Base-by-base conservation (phyloP, 2,797 vertebrate genomes). In the Lacerta bilineata region DNA sequence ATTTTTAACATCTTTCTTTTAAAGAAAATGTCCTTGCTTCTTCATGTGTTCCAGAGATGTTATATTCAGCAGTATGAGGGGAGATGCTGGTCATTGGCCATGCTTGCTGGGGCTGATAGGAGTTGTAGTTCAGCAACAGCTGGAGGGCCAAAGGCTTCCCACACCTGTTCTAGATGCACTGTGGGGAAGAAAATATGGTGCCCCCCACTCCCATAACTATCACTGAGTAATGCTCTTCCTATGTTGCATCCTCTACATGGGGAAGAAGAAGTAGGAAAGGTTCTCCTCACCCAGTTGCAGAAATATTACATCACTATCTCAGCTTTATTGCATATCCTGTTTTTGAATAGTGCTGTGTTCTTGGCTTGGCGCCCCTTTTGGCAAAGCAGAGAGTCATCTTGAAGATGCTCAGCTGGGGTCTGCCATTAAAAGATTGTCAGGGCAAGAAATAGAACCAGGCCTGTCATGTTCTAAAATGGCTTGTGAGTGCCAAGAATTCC, bases 401-500 rank as follows among this genome's bases (percentile, higher is more conserved):
- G 0, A 0, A 61, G 76, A 50, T 61, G 8, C 9, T 0, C 85
- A 75, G 8, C 0, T 46, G 64, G 66, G 15, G 20, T 27, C 17
- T 29, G 15, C 36, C 8, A n/a, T 76, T 76, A 20, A 64, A 39
- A 64, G 20, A 59, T 9, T 61, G 13, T 75, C 11, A 41, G 71
- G 50, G 33, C 13, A 27, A 29, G 50, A 39, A 27, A 29, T 10
- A 27, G 25, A 13, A 68, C 25, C 11, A 61, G 79, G 20, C 5
- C 20, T 39, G 20, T 33, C n/a, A 3, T 36, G n/a, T 23, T 36
- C 46, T 91, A 85, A 77, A 69, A 61, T 78, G 74, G 59, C 8
- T 86, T 3, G 13, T 85, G 90, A 81, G 86, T 83, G 89, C 83
- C 84, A 87, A 76, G 18, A 33, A 29, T 41, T 75, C 4, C n/a